Base-by-base conservation (phyloP, 1,140 invertebrate genomes). In the Hyphantria cunea region DNA sequence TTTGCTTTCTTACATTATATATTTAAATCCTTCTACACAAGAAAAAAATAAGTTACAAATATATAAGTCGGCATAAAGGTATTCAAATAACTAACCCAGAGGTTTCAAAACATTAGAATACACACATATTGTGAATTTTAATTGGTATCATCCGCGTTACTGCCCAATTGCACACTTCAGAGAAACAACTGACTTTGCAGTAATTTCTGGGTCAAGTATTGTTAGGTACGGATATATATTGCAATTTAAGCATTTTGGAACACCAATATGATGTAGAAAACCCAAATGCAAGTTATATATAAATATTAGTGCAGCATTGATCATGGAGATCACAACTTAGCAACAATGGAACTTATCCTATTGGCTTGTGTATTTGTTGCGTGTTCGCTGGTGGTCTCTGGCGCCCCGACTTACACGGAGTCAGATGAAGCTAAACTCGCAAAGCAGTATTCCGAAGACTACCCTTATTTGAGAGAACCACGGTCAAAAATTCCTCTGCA, bases 241-340 rank as follows among this genome's bases (percentile, higher is more conserved):
- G 73, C 73, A 66, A 76, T 11, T 31, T 73, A 72, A 73, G 67
- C 66, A 55, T 17, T 71, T 34, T 42, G 51, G 50, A 45, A 44
- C 59, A 34, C 9, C 44, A 39, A 68, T 74, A 44, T 44, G 41
- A 44, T 13, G 41, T n/a, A 44, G 41, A 44, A 44, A 73, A 64
- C 63, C 59, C 66, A 65, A 64, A 69, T 71, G 69, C 64, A 68
- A 66, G 63, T 70, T 65, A 64, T 74, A 64, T 86, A 82, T 86
- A 86, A 82, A 86, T 78, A 78, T 74, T 74, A 68, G 51, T 53
- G 64, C 45, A 54, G 47, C 62, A 7, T 56, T 55, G 45, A 65
- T 51, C 64, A 41, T 37, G 47, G 12, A 31, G 55, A 15, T 34
- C 31, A 37, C 51, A 58, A 49, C 64, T 77, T 42, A 41, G 39